Evolutionary conservation across 53 echinoderm and acorn worm species (phyloP), one percentile per base, ranked within the genome.

Genomic region (Hippasteria phrygiana): DNA sequence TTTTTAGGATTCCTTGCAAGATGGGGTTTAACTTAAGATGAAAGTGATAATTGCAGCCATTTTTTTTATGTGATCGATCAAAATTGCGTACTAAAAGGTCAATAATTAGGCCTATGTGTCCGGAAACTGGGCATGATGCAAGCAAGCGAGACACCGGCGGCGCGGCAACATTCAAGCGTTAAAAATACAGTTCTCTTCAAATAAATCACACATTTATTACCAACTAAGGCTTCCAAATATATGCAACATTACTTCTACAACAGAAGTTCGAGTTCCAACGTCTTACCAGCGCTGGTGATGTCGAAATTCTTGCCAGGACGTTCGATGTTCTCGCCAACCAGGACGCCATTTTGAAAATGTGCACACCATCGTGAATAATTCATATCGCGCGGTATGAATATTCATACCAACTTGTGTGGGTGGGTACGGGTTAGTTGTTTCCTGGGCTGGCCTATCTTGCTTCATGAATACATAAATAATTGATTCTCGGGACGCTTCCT

Each of bases 261-360:
- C 0, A 47, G n/a, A n/a, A 87, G 40, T 24, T 13, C 1, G 31
- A n/a, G 29, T 7, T 37, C 4, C 10, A 28, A 27, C 16, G 34
- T 38, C 50, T 70, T 90, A 90, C 90, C 78, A 90, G 55, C 71
- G 90, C 73, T 80, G 80, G 90, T 74, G 73, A 73, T 90, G 84
- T 65, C 43, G 83, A 80, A 90, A 80, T 73, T 90, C 74, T 83
- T 31, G 51, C 56, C 55, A 90, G 75, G 42, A 90, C 34, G 36
- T 43, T 70, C 24, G 83, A 71, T n/a, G 83, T 36, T 90, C 84
- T 82, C 64, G 62, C 74, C 27, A 90, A 56, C 73, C 83, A 83
- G 29, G 90, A 90, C 74, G 90, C 90, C 90, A 90, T 90, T 83
- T 90, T 90, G 13, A n/a, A n/a, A n/a, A n/a, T n/a, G n/a, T n/a